Evolutionary conservation across 2,797 vertebrate species (phyloP).

Genomic region (Lacerta viridis): DNA sequence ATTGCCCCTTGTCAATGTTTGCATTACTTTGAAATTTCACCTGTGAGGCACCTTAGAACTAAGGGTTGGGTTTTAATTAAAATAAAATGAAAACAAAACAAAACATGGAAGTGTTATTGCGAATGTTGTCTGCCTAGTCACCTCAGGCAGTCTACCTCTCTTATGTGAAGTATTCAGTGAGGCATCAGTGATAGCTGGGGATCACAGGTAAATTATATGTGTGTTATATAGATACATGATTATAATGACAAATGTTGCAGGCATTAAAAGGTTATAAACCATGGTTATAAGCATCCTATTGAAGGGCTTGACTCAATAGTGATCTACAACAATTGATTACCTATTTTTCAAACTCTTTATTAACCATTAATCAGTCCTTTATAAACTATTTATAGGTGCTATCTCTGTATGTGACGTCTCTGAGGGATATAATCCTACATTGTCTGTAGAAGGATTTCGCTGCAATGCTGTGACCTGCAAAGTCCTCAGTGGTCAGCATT

Average conservation of each 20-base stretch:
- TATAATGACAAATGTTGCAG: slow-evolving; percentile 46
- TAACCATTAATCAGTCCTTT: slow-evolving; percentile 54
- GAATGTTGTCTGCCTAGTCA: too few relatives aligned
- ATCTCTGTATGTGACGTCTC: slow-evolving; percentile 23
- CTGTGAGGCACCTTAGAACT: neutral
- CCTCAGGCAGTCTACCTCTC: neutral
- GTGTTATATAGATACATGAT: slow-evolving; percentile 31
- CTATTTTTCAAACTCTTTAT: slow-evolving; percentile 52
- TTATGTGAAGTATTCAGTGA: slow-evolving; percentile 6
- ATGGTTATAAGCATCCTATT: slow-evolving; percentile 42
- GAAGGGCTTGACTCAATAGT: slow-evolving; percentile 35
- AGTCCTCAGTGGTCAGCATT: neutral
- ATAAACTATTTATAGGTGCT: slow-evolving; percentile 49
- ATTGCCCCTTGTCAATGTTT: neutral
- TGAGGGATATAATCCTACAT: slow-evolving; percentile 25
- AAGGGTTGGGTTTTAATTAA: too few relatives aligned
- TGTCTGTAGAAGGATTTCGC: slow-evolving; percentile 14
- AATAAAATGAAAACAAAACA: neutral
- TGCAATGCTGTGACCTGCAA: slow-evolving; percentile 20
- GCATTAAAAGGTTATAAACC: slow-evolving; percentile 47
- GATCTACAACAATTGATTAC: slow-evolving; percentile 49
- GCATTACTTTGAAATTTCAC: neutral
- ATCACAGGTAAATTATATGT: slow-evolving; percentile 29
- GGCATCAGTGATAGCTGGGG: slow-evolving; percentile 5
- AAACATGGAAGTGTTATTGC: neutral